These are phyloP conservation scores for Macrobrachium nipponense DNA, from an alignment of 1,140 invertebrate species.

Conservation along the genomic window DNA sequence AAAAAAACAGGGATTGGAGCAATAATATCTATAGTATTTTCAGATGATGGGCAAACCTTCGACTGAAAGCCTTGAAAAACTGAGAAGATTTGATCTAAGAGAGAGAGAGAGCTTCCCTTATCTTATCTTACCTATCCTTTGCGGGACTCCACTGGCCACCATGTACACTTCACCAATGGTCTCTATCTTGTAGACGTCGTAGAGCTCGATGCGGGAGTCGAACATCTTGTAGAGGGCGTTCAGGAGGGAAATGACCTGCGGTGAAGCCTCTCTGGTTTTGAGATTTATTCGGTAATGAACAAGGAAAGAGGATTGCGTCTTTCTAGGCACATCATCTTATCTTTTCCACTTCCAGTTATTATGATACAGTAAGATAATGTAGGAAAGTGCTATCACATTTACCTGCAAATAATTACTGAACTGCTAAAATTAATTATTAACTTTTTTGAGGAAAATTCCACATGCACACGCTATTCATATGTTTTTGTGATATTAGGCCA, in stretches of 20 bases:
- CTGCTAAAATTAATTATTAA: no score
- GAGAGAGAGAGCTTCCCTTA: background rate
- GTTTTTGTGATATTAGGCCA: no score
- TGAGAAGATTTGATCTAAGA: background rate
- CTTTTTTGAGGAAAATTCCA: no score
- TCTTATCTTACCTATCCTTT: constrained; percentile 28
- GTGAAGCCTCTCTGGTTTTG: background rate
- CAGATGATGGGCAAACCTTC: no score
- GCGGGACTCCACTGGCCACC: constrained; percentile 90
- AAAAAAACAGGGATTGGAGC: no score
- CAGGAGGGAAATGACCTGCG: constrained; percentile 69
- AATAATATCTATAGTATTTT: no score
- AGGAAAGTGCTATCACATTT: no score
- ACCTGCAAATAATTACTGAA: no score
- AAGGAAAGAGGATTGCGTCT: background rate
- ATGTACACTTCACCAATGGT: constrained; percentile 97
- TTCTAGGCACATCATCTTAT: no score
- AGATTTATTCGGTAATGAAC: constrained; percentile 31
- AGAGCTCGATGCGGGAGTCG: constrained; percentile 69
- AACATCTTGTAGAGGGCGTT: constrained; percentile 70
- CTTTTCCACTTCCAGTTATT: no score
- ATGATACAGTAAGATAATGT: no score
- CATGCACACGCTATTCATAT: no score
- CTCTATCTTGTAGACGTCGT: constrained; percentile 81
- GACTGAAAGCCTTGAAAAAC: background rate